Conservation (phyloP, 2,113 vertebrate genomes). For the Rhipidura dahli region DNA sequence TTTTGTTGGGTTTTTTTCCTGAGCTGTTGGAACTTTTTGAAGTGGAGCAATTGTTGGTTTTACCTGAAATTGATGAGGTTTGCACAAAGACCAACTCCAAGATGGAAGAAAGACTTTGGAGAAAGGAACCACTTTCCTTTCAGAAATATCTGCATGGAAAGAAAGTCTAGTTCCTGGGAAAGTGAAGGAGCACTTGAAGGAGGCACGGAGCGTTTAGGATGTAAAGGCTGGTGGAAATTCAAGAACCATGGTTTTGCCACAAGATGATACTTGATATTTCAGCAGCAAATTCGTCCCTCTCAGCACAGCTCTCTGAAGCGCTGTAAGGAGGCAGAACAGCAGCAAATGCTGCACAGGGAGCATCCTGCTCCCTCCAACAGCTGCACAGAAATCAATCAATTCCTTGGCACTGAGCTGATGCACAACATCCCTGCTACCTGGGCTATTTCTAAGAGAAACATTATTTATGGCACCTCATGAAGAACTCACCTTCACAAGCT, state of each 20-base stretch:
- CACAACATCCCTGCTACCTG: accelerated
- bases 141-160: not conserved
- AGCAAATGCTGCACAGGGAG: accelerated
- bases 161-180: not conserved
- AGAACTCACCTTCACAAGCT: not conserved
- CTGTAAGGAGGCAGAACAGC: accelerated
- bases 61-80: not conserved
- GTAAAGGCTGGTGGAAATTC: not conserved
- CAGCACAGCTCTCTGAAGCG: not conserved
- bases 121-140: not conserved
- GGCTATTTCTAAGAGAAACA: accelerated
- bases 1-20: not conserved
- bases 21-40: not conserved
- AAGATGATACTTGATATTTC: not conserved
- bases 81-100: not conserved
- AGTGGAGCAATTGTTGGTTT: not conserved
- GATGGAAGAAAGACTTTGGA: not conserved
- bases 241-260: not conserved
- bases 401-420: not conserved
- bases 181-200: not conserved
- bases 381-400: not conserved
- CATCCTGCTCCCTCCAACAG: accelerated
- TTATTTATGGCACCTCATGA: accelerated
- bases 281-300: not conserved
- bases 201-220: not conserved